Percentiles rank a stretch among this genome's conserved stretches.
These are phyloP conservation scores for Masticophis lateralis DNA, from an alignment of 2,797 vertebrate species.

Conservation along the genomic window DNA sequence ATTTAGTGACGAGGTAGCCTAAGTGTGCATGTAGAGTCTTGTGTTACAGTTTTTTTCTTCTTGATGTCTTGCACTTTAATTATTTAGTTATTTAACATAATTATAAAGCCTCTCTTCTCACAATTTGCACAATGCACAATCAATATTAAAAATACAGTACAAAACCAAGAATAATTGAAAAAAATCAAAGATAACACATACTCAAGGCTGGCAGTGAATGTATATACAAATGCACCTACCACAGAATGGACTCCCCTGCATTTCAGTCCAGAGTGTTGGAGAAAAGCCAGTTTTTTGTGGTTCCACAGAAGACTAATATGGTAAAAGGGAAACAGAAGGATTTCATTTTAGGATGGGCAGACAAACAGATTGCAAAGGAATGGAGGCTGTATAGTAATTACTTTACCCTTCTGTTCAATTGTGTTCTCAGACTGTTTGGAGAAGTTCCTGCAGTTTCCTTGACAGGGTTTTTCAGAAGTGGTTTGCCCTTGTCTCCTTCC, in stretches of 20 bases:
- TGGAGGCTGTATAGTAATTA: neutral
- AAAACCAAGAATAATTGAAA: neutral
- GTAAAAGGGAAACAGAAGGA: neutral
- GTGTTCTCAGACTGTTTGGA: neutral
- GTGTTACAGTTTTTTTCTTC: neutral
- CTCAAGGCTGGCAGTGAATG: neutral
- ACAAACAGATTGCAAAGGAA: neutral
- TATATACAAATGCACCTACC: neutral
- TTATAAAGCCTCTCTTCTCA: neutral
- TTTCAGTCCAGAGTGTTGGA: neutral
- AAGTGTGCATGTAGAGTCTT: neutral
- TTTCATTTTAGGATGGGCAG: neutral
- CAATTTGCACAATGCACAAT: neutral
- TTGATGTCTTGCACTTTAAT: neutral
- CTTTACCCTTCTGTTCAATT: neutral
- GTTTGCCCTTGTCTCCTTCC: neutral
- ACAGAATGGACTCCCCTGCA: neutral
- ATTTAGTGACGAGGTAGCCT: neutral
- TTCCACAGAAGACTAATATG: neutral
- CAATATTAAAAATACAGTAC: neutral
- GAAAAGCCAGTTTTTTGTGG: neutral
- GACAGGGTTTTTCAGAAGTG: neutral
- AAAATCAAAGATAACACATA: neutral
- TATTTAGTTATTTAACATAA: neutral
- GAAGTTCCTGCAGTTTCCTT: neutral